Evolutionary conservation across 2,113 vertebrate species (phyloP).

Genomic region (Dascyllus trimaculatus): DNA sequence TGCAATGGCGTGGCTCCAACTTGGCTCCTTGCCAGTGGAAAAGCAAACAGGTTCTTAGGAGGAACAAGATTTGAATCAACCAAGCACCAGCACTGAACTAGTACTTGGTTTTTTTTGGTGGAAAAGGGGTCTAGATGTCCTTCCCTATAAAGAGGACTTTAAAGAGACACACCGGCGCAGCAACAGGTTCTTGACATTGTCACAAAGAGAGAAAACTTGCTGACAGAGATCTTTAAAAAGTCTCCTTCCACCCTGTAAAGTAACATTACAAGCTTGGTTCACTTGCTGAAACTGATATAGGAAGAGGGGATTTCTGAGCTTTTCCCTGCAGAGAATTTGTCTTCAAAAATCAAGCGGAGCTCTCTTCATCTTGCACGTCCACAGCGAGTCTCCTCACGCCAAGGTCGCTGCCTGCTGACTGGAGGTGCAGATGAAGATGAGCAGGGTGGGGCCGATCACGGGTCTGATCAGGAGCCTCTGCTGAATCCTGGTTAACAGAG

Average conservation of each 20-base stretch:
- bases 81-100: too few species aligned
- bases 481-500: slow-evolving; percentile 73
- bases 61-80: too few species aligned
- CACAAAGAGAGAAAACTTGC: too few species aligned
- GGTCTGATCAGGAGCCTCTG: slow-evolving; percentile 33
- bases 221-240: neutral
- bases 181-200: too few species aligned
- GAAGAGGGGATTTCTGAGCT: neutral
- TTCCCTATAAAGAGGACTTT: too few species aligned
- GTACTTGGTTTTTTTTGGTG: too few species aligned
- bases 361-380: neutral
- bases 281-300: neutral
- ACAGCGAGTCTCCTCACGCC: neutral
- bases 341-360: slow-evolving; percentile 1
- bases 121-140: too few species aligned
- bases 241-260: neutral
- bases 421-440: slow-evolving; percentile 9
- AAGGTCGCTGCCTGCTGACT: slow-evolving; percentile 1
- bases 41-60: too few species aligned
- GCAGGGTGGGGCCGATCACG: slow-evolving; percentile 41
- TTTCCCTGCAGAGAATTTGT: neutral
- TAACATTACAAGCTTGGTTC: neutral
- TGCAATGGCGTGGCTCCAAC: too few species aligned
- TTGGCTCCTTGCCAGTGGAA: too few species aligned
- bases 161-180: too few species aligned